A percentile compares a stretch with the other conserved stretches of the same genome.
phyloP scores from a whole-genome alignment of 2,888 invertebrate species.

The Nephrocerus scutellatus region DNA sequence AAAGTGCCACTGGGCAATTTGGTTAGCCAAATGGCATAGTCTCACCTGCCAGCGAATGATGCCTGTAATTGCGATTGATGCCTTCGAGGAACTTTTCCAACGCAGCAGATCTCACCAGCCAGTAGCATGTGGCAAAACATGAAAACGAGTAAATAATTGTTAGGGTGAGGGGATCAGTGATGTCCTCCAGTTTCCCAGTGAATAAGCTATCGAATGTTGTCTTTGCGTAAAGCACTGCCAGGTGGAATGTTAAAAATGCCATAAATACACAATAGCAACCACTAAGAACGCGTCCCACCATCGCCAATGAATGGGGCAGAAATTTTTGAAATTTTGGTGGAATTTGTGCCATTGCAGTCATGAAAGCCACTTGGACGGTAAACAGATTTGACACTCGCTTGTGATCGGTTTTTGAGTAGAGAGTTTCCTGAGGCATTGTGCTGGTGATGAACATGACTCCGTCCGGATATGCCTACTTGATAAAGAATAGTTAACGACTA shows the following conservation, averaged over 20 bases:
- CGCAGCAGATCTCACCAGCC: constrained; percentile 25
- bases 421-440: too few relatives aligned
- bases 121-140: constrained; percentile 30
- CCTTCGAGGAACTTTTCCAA: constrained; percentile 24
- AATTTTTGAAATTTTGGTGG: constrained; percentile 23
- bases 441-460: too few relatives aligned
- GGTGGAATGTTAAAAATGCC: constrained; percentile 23
- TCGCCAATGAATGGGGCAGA: constrained; percentile 18
- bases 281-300: constrained; percentile 8
- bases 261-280: constrained; percentile 22
- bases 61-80: constrained; percentile 32
- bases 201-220: constrained; percentile 30
- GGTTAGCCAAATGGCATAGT: not conserved
- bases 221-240: constrained; percentile 31
- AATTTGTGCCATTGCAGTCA: constrained; percentile 27
- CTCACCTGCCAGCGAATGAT: constrained; percentile 36
- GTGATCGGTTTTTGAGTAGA: constrained; percentile 27
- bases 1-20: not conserved
- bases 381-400: constrained; percentile 26
- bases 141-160: constrained; percentile 38
- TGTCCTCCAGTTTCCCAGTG: constrained; percentile 30
- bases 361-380: constrained; percentile 22
- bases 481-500: too few relatives aligned
- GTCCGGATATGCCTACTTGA: too few relatives aligned
- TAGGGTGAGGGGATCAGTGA: constrained; percentile 37